Conservation (phyloP, 2,888 invertebrate species). For the Melanostoma scalare region DNA sequence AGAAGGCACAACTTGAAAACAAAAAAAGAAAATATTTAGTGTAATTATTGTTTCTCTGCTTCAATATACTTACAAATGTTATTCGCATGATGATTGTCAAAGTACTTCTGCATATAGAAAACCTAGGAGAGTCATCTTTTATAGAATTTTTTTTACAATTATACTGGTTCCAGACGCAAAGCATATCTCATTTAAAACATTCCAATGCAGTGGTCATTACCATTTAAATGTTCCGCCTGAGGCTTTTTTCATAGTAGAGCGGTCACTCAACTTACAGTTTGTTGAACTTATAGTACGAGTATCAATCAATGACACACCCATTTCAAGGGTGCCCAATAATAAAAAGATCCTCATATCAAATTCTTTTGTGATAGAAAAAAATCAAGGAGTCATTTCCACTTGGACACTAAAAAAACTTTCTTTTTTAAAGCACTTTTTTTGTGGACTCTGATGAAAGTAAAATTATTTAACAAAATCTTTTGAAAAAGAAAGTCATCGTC, state of each 20-base stretch:
- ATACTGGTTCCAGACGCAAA: slow-evolving; percentile 28
- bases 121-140: slow-evolving; percentile 33
- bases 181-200: slow-evolving; percentile 36
- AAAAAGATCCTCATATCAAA: no score
- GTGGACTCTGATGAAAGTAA: no score
- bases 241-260: slow-evolving; percentile 34
- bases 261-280: slow-evolving; percentile 45
- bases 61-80: slow-evolving; percentile 37
- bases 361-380: no score
- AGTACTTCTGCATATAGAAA: slow-evolving; percentile 34
- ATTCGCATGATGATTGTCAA: slow-evolving; percentile 36
- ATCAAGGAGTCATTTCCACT: no score
- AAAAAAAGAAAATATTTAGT: background rate
- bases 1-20: slow-evolving; percentile 16
- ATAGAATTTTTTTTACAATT: slow-evolving; percentile 24
- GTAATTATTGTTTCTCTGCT: background rate
- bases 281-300: slow-evolving; percentile 35
- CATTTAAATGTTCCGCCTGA: slow-evolving; percentile 6
- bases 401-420: no score
- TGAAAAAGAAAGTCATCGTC: no score
- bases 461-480: no score
- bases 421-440: no score
- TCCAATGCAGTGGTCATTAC: slow-evolving; percentile 51
- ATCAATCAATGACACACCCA: slow-evolving; percentile 8
- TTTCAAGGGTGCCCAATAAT: background rate